Conservation (phyloP, 2,888 invertebrate genomes). For the Idaea dimidiata region DNA sequence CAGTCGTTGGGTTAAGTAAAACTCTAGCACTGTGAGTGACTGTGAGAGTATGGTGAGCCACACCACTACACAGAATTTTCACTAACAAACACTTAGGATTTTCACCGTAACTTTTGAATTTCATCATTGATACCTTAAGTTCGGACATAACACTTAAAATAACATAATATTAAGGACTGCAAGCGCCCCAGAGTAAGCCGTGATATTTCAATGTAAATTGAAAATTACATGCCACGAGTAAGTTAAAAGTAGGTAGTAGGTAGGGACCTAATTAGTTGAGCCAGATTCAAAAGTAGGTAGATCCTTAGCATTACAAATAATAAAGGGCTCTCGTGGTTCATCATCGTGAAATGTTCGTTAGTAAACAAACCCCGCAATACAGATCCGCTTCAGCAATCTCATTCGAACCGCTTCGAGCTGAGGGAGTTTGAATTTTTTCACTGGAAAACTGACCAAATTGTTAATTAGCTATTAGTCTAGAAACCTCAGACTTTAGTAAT, state of each 20-base stretch:
- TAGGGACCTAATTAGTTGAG: background rate
- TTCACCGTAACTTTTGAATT: no score
- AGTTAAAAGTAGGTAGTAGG: background rate
- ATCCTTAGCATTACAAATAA: constrained; percentile 38
- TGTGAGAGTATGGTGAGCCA: no score
- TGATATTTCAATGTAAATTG: no score
- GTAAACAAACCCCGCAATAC: constrained; percentile 62
- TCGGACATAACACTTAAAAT: no score
- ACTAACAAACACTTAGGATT: no score
- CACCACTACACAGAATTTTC: no score
- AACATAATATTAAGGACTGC: background rate
- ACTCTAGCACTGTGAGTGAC: no score
- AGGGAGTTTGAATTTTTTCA: background rate
- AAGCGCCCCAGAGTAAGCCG: no score
- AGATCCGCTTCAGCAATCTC: constrained; percentile 64
- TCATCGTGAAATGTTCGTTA: constrained; percentile 66
- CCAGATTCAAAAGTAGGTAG: constrained; percentile 5
- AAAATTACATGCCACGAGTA: no score
- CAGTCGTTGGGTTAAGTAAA: no score
- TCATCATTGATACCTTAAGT: no score
- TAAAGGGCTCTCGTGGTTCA: constrained; percentile 58
- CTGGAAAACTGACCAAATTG: background rate
- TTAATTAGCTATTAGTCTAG: background rate
- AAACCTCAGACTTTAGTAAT: background rate
- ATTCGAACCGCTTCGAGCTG: constrained; percentile 32